These are phyloP conservation scores for Eupithecia centaureata DNA, from an alignment of 2,888 invertebrate genomes.

Conservation along the genomic window DNA sequence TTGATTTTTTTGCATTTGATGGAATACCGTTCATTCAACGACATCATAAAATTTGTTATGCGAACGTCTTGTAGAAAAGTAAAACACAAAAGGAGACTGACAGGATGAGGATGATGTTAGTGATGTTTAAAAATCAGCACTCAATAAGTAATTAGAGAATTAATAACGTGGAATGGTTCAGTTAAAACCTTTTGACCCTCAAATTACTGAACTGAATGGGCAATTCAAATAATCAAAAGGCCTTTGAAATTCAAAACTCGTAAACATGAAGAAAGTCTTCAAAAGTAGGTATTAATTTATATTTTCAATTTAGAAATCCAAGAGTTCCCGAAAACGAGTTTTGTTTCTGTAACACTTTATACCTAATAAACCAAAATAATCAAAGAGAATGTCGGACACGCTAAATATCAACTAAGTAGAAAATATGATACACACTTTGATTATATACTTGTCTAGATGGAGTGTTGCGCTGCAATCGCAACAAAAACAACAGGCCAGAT, in stretches of 20 bases:
- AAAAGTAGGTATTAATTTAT: constrained; percentile 38
- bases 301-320: constrained; percentile 18
- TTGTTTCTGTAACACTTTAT: constrained; percentile 10
- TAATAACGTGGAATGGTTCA: constrained; percentile 3
- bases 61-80: neutral
- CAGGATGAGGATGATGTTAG: neutral
- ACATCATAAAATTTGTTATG: neutral
- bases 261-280: constrained; percentile 38
- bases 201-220: constrained; percentile 15
- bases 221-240: constrained; percentile 13
- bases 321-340: neutral
- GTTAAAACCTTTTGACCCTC: constrained; percentile 10
- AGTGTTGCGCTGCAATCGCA: too few relatives aligned
- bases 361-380: neutral
- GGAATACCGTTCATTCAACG: too few relatives aligned
- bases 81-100: neutral
- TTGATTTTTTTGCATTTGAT: too few relatives aligned
- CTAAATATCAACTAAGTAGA: too few relatives aligned
- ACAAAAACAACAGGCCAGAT: too few relatives aligned
- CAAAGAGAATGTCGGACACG: neutral
- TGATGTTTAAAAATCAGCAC: neutral
- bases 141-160: neutral
- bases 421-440: too few relatives aligned
- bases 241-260: constrained; percentile 33
- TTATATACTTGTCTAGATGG: too few relatives aligned